Percentiles rank a stretch among this genome's conserved stretches.
These are phyloP conservation scores for Onychomys torridus DNA, from an alignment of 2,797 vertebrate species.

Conservation along the genomic window DNA sequence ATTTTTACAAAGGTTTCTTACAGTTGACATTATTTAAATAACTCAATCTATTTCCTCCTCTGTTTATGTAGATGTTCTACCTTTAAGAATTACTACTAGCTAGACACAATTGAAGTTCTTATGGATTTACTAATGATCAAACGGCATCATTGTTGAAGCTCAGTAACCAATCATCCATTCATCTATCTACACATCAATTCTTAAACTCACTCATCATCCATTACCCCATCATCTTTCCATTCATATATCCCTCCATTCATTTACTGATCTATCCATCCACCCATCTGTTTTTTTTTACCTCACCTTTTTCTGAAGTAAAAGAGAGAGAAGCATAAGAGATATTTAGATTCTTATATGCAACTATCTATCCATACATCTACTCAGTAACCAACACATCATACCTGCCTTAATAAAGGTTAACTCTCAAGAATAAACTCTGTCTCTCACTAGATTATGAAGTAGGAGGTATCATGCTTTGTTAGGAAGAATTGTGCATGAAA, in stretches of 20 bases:
- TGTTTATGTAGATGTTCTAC: neutral
- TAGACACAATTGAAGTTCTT: neutral
- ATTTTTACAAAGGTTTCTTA: neutral
- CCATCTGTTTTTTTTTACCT: neutral
- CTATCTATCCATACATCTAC: neutral
- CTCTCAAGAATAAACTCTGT: neutral
- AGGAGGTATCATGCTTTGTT: neutral
- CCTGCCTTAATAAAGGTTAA: neutral
- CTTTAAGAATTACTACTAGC: neutral
- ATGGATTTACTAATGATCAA: neutral
- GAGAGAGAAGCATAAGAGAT: neutral
- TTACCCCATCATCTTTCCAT: neutral
- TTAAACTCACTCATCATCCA: neutral
- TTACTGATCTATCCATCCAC: neutral
- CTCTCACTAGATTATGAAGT: neutral
- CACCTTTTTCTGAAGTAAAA: neutral
- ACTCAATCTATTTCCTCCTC: neutral
- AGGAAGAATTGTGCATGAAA: conserved; percentile 23
- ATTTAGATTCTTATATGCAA: neutral
- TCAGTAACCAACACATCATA: neutral
- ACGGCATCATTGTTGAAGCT: neutral
- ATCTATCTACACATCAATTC: neutral
- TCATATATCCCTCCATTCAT: neutral
- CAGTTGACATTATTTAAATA: neutral
- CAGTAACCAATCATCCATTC: neutral